Conservation (phyloP, 2,113 vertebrate genomes). For the Tenrec ecaudatus region DNA sequence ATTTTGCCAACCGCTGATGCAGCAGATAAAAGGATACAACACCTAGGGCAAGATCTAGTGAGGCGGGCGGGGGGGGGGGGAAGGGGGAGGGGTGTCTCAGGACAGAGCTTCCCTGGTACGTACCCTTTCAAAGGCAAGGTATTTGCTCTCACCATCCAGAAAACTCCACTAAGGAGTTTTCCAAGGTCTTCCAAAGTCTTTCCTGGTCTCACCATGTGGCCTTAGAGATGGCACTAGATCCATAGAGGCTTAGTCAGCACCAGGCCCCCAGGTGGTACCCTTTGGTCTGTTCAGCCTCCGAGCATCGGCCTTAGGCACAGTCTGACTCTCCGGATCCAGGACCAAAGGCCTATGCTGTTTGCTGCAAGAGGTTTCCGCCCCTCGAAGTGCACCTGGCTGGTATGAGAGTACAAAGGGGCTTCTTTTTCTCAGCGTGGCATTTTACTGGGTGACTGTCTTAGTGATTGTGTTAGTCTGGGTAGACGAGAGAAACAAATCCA, state of each 20-base stretch:
- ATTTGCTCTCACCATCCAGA: neutral
- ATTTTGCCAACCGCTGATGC: too few relatives aligned
- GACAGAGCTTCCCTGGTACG: too few relatives aligned
- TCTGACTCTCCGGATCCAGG: neutral
- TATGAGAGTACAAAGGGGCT: neutral
- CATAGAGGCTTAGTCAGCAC: neutral
- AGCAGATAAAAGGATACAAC: too few relatives aligned
- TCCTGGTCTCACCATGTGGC: neutral
- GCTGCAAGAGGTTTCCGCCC: neutral
- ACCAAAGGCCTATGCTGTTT: neutral
- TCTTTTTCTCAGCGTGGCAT: neutral
- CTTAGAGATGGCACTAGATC: neutral
- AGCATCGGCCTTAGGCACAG: neutral
- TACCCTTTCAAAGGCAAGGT: too few relatives aligned
- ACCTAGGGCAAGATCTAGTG: too few relatives aligned
- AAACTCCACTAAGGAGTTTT: neutral
- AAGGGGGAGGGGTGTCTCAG: too few relatives aligned
- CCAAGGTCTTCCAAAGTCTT: neutral
- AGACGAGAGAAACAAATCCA: too few relatives aligned
- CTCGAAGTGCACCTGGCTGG: neutral
- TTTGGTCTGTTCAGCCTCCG: neutral
- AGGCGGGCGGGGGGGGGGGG: too few relatives aligned
- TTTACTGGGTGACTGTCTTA: neutral
- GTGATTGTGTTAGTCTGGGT: too few relatives aligned
- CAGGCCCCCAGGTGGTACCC: neutral